Evolutionary conservation across 2,113 vertebrate species (phyloP).

Genomic region (Microcebus griseorufus): DNA sequence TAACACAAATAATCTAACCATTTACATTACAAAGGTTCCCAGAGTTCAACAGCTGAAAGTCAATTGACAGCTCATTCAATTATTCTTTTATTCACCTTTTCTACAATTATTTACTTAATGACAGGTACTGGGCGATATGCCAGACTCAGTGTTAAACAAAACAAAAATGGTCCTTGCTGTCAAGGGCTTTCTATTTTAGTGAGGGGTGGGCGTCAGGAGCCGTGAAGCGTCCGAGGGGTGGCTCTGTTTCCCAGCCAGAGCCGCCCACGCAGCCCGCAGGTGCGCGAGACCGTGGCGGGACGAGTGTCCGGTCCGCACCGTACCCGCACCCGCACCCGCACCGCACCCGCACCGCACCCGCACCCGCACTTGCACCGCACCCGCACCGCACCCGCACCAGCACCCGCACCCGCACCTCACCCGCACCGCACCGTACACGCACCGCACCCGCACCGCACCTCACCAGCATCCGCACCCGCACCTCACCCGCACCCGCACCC

Average conservation of each 20-base stretch:
- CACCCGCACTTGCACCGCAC: no score
- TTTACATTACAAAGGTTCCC: neutral
- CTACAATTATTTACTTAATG: slow-evolving; percentile 11
- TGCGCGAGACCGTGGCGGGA: no score
- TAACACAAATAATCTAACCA: neutral
- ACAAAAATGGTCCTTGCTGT: neutral
- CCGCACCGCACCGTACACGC: no score
- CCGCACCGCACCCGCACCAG: no score
- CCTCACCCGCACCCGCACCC: no score
- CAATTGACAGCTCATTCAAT: slow-evolving; percentile 21
- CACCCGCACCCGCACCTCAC: no score
- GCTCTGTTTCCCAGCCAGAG: neutral
- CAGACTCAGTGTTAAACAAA: slow-evolving; percentile 33
- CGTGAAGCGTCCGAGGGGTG: neutral
- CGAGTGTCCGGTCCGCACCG: no score
- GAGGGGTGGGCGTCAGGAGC: neutral
- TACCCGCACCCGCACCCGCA: no score
- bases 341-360: no score
- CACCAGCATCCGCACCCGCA: no score
- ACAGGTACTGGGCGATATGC: slow-evolving; percentile 19
- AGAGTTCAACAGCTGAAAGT: neutral
- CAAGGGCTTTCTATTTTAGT: neutral
- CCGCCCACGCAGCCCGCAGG: neutral
- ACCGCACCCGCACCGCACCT: no score
- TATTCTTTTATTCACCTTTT: slow-evolving; percentile 16